Base-by-base conservation (phyloP, 2,113 vertebrate species). In the Charadrius vociferus region DNA sequence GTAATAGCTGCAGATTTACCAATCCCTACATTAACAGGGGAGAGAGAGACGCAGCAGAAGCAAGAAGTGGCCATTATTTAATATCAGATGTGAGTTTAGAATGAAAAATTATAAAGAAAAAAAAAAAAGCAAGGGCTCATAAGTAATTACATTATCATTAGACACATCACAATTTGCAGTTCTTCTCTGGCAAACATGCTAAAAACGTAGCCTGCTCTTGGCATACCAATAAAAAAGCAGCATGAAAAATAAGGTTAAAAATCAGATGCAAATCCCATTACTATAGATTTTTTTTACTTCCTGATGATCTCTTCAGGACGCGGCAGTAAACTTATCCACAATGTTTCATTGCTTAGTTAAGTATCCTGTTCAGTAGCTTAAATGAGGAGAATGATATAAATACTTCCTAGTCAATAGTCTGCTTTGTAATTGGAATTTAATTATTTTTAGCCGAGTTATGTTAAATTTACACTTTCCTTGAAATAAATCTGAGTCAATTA, bases 401-500 rank as follows among this genome's bases (percentile, higher is more conserved):
- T 81, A 90, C 82, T 93, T 95, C 50, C 84, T 39, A 79, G 77
- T 81, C 90, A 89, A 92, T 65, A 93, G 50, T 23, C 78, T 29
- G 47, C 67, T 89, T 85, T 70, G 59, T 86, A 96, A 95, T 86
- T 96, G 89, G 80, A 77, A 93, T 74, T 81, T 62, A 96, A 95
- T 91, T 96, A 79, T 72, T 88, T 95, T 92, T 67, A 93, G 65
- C 83, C 45, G 50, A 83, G 37, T 58, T 32, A 30, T 45, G 39
- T 86, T 88, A 94, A 94, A 90, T 81, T 86, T 79, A 68, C 59
- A 81, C 68, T 87, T 91, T 66, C 34, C 80, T 59, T 43, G 2
- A 91, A 91, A 74, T 72, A 90, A 74, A 87, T 88, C 56, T 56
- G 89, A 68, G 66, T 87, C 77, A 96, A 81, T 93, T 96, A 97